phyloP scores from a whole-genome alignment of 2,888 invertebrate species.

The Lycophotia porphyrea region DNA sequence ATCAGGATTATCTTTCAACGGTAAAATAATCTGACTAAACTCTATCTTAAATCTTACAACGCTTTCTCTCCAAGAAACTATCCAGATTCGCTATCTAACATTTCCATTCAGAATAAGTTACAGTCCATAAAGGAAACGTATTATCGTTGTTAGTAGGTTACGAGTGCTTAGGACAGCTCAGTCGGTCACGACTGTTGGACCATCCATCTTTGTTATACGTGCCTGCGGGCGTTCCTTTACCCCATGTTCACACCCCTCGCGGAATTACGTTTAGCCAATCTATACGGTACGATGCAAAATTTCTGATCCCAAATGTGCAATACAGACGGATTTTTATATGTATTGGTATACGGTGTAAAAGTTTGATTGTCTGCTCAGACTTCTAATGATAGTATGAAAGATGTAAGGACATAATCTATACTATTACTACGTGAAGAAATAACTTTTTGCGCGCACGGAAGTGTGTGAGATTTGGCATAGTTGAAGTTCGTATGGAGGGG shows the following conservation, averaged over 20 bases:
- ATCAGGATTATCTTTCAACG: not conserved
- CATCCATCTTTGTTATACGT: constrained; percentile 53
- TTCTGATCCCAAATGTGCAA: constrained; percentile 16
- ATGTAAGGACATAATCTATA: not conserved
- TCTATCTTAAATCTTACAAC: not conserved
- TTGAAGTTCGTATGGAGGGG: not conserved
- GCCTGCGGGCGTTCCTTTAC: constrained; percentile 30
- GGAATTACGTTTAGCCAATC: constrained; percentile 10
- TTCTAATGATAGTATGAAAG: not conserved
- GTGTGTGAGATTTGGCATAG: not conserved
- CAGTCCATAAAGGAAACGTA: constrained; percentile 31
- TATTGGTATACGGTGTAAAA: not conserved
- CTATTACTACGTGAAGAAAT: not conserved
- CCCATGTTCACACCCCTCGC: constrained; percentile 8
- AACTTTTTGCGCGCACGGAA: not conserved
- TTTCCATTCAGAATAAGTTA: constrained; percentile 15
- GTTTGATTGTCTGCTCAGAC: not conserved
- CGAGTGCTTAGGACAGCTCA: constrained; percentile 26
- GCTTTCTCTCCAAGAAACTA: constrained; percentile 1
- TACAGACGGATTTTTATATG: not conserved
- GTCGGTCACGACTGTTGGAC: constrained; percentile 40
- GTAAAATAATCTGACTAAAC: not conserved
- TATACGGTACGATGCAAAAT: constrained; percentile 1
- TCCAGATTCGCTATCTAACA: not conserved
- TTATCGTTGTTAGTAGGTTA: constrained; percentile 44